Percentiles rank a stretch among this genome's conserved stretches.
Conservation (phyloP, 2,113 vertebrate genomes). For the Herpailurus yagouaroundi region DNA sequence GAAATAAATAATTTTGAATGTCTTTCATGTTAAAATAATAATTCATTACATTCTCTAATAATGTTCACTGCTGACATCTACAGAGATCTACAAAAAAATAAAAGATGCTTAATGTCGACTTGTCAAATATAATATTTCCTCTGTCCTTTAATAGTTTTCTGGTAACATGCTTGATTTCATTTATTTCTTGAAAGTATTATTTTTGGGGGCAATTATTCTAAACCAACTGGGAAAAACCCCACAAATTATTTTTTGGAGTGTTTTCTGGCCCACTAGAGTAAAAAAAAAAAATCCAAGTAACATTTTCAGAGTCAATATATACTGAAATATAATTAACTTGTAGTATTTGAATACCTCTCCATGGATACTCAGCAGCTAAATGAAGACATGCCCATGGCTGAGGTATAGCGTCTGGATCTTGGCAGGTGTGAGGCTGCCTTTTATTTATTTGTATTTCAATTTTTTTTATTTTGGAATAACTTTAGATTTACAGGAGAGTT, state of each 20-base stretch:
- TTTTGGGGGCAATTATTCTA: constrained; percentile 47
- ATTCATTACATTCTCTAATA: constrained; percentile 17
- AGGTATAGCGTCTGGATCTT: neutral
- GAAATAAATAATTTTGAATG: constrained; percentile 23
- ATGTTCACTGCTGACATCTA: constrained; percentile 51
- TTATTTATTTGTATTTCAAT: constrained; percentile 37
- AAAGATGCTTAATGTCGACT: constrained; percentile 4
- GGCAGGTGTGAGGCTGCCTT: neutral
- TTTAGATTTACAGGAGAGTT: neutral
- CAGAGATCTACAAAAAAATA: constrained; percentile 3
- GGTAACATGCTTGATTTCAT: constrained; percentile 51
- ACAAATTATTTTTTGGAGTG: constrained; percentile 12
- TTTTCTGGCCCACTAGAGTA: neutral
- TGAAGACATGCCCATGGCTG: neutral
- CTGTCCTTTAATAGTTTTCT: constrained; percentile 30
- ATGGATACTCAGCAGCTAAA: neutral
- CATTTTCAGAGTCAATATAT: constrained; percentile 53
- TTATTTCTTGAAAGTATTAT: constrained; percentile 60
- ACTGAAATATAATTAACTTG: constrained; percentile 65
- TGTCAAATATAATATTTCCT: constrained; percentile 51
- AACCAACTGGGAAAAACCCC: neutral
- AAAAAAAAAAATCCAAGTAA: constrained; percentile 8
- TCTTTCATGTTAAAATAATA: constrained; percentile 44
- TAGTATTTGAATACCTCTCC: neutral
- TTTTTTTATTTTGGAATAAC: neutral